phyloP scores from a whole-genome alignment of 2,113 vertebrate species.

The Tachysurus vachellii region DNA sequence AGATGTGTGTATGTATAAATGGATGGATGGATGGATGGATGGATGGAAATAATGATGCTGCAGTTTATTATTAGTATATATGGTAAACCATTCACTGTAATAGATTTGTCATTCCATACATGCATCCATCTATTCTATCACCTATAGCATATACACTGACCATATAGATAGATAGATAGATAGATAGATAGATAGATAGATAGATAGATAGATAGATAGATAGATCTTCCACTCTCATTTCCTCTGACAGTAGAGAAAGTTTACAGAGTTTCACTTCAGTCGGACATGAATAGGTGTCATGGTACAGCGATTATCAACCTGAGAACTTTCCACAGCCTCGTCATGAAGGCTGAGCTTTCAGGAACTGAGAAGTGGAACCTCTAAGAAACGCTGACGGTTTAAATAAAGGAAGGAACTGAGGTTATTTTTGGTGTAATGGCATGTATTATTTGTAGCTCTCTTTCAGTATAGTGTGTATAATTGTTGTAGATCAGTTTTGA shows the following conservation, averaged over 20 bases:
- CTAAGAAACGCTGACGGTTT: not conserved
- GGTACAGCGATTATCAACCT: not conserved
- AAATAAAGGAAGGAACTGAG: not conserved
- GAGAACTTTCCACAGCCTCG: not conserved
- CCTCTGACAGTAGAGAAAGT: not conserved
- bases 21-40: too few species aligned
- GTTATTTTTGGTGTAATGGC: not conserved
- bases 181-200: too few species aligned
- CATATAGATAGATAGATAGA: too few species aligned
- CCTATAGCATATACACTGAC: not conserved
- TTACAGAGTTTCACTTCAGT: conserved; percentile 52
- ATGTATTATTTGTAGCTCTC: not conserved
- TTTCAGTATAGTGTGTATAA: not conserved
- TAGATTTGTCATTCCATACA: not conserved
- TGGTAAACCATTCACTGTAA: not conserved
- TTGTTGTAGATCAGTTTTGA: not conserved
- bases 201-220: not conserved
- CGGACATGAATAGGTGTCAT: not conserved
- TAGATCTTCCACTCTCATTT: not conserved
- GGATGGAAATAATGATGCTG: not conserved
- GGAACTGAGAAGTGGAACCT: not conserved
- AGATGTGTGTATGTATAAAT: too few species aligned
- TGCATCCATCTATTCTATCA: not conserved
- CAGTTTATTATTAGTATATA: not conserved
- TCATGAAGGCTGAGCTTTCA: not conserved